phyloP scores from a whole-genome alignment of 1,140 invertebrate species.

The Chrysopa pallens region DNA sequence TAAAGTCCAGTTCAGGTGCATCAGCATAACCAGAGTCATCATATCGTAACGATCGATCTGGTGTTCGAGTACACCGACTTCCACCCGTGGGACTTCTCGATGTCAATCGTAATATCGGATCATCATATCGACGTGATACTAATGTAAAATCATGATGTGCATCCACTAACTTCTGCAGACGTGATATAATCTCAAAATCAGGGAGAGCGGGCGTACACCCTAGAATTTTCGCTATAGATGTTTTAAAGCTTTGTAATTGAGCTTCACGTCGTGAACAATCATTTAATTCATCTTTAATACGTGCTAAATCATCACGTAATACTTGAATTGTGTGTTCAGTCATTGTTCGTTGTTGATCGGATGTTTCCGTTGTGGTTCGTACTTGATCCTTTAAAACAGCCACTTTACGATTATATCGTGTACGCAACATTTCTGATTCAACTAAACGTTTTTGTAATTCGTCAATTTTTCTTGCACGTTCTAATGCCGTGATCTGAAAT shows the following conservation, averaged over 20 bases:
- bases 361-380: conserved; percentile 37
- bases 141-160: conserved; percentile 60
- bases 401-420: conserved; percentile 50
- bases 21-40: conserved; percentile 39
- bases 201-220: conserved; percentile 47
- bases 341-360: conserved; percentile 47
- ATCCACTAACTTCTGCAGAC: conserved; percentile 54
- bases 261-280: conserved; percentile 54
- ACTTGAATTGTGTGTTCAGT: conserved; percentile 45
- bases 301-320: conserved; percentile 49
- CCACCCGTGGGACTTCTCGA: conserved; percentile 27
- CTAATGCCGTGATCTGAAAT: conserved; percentile 55
- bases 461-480: conserved; percentile 64
- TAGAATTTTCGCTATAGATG: conserved; percentile 43
- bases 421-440: conserved; percentile 50
- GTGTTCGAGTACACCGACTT: conserved; percentile 31
- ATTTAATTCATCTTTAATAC: conserved; percentile 47
- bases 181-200: conserved; percentile 57
- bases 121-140: conserved; percentile 49
- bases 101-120: conserved; percentile 34
- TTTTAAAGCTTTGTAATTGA: conserved; percentile 51
- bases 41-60: conserved; percentile 34
- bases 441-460: conserved; percentile 58
- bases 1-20: conserved; percentile 29
- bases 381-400: conserved; percentile 50